Evolutionary conservation across 2,113 vertebrate genomes (phyloP).

Genomic region (Motacilla alba): DNA sequence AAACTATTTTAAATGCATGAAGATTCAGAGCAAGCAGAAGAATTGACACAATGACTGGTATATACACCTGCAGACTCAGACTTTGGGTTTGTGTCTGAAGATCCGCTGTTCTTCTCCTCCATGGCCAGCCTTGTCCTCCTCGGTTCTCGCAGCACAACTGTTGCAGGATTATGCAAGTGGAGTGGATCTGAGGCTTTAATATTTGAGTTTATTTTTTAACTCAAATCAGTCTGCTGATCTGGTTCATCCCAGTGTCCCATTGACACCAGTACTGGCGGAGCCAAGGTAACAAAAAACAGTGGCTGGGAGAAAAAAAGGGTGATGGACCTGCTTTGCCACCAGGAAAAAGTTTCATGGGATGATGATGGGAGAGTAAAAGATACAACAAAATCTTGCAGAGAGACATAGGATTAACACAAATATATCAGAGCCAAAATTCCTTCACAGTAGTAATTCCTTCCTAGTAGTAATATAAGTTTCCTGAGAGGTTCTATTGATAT

Average conservation of each 20-base stretch:
- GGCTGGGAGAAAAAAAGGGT: background rate
- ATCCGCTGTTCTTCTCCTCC: background rate
- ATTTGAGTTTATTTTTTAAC: background rate
- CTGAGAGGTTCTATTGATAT: background rate
- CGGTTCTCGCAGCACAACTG: background rate
- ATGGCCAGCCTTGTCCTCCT: background rate
- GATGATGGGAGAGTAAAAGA: background rate
- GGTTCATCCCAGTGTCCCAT: background rate
- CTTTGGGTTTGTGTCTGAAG: background rate
- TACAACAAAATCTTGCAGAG: background rate
- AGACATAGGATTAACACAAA: background rate
- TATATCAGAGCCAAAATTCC: background rate
- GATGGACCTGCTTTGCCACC: background rate
- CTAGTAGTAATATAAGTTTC: background rate
- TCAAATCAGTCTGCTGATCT: background rate
- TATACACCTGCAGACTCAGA: background rate
- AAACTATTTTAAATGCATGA: background rate
- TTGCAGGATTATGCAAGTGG: background rate
- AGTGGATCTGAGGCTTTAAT: background rate
- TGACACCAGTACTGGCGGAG: fast-evolving
- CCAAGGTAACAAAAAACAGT: background rate
- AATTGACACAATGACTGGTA: background rate
- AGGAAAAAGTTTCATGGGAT: background rate
- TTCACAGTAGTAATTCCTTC: background rate
- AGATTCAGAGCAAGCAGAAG: background rate